Conservation (phyloP, 2,888 invertebrate genomes). For the Teleiodes luculella region DNA sequence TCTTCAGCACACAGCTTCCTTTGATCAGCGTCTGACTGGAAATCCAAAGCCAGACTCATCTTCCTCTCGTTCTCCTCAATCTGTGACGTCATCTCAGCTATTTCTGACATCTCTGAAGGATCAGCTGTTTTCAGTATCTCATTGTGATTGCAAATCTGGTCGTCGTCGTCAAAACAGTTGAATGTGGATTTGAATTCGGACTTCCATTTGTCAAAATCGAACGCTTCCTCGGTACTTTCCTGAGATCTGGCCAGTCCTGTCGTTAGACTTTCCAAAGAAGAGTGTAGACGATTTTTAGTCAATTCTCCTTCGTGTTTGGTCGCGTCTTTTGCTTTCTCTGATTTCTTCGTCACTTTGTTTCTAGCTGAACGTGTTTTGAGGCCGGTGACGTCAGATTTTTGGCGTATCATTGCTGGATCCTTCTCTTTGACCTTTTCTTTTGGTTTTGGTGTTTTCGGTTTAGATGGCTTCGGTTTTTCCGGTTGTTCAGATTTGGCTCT, state of each 20-base stretch:
- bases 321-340: slow-evolving; percentile 50
- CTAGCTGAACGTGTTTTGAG: slow-evolving; percentile 67
- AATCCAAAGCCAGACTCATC: slow-evolving; percentile 80
- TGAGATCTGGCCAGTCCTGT: slow-evolving; percentile 64
- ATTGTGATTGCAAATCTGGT: slow-evolving; percentile 60
- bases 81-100: slow-evolving; percentile 73
- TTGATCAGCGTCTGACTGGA: slow-evolving; percentile 85
- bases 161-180: slow-evolving; percentile 66
- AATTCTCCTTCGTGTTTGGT: slow-evolving; percentile 50
- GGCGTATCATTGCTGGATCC: slow-evolving; percentile 67
- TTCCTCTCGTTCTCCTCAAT: slow-evolving; percentile 77
- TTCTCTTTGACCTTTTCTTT: slow-evolving; percentile 49
- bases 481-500: slow-evolving; percentile 67
- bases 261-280: slow-evolving; percentile 65
- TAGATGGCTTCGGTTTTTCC: slow-evolving; percentile 26
- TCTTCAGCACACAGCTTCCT: slow-evolving; percentile 87
- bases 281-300: slow-evolving; percentile 64
- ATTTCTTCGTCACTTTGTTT: slow-evolving; percentile 51
- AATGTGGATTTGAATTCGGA: slow-evolving; percentile 63
- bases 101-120: slow-evolving; percentile 72
- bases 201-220: slow-evolving; percentile 72
- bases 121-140: slow-evolving; percentile 65
- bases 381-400: slow-evolving; percentile 81
- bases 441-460: slow-evolving; percentile 32
- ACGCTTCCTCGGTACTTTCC: slow-evolving; percentile 62